Evolutionary conservation across 2,797 vertebrate genomes (phyloP), one percentile per base, ranked within the genome.

Genomic region (Leptoclinus maculatus): DNA sequence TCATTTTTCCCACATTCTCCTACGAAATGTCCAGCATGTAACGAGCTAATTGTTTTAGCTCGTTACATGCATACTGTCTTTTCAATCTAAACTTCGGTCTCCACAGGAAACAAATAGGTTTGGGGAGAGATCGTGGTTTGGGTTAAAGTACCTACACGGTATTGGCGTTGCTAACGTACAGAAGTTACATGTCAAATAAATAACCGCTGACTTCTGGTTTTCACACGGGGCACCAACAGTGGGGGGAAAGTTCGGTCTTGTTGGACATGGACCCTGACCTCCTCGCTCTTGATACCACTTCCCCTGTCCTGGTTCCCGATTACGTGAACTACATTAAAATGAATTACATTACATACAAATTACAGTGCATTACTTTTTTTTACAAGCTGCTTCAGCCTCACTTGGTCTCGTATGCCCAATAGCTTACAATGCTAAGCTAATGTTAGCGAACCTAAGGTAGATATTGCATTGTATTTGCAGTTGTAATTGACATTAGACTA

Each of bases 361-460:
- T 2, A 34, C 32, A 56, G 53, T 29, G 23, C 36, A 11, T 38
- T 9, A 38, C 41, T 41, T 16, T 41, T n/a, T 56, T 73, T 60
- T 25, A 39, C 29, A 19, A 29, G 64, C 27, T 60, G 38, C 38
- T 59, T 16, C 5, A 41, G 4, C n/a, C 12, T 63, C 38, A 66
- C 27, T 36, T 53, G 14, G 1, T 49, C 29, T 16, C 3, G 12
- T 19, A 58, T 43, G 25, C n/a, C 8, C 13, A 43, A n/a, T 67
- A 49, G 39, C 23, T 58, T 49, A 21, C 62, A 34, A 78, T 41
- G 27, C n/a, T 69, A 65, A 51, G 32, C 39, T 39, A 19, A 49
- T 14, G 5, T 23, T 14, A 38, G 53, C 25, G 39, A 78, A 58
- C 3, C 13, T 1, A 45, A n/a, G 7, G 6, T 49, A 39, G 25